phyloP scores from a whole-genome alignment of 2,797 vertebrate genomes.

The Muraenolepis orangiensis region DNA sequence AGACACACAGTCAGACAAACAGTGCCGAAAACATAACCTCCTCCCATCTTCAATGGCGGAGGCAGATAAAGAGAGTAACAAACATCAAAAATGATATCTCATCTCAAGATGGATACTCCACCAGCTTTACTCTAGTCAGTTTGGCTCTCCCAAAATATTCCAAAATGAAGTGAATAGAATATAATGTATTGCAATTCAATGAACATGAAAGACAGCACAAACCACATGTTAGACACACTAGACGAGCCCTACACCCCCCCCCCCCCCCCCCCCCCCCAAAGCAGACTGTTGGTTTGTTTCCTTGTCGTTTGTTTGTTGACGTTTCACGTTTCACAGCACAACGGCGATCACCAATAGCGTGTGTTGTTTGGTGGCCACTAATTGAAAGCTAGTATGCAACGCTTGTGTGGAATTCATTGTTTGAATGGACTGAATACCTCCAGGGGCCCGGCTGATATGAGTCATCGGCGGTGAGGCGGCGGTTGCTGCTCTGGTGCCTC shows the following conservation, averaged over 20 bases:
- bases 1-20: too few relatives aligned
- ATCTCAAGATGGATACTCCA: too few relatives aligned
- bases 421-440: slow-evolving; percentile 69
- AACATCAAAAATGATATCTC: too few relatives aligned
- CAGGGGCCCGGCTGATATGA: slow-evolving; percentile 73
- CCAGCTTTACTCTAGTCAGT: too few relatives aligned
- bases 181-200: background rate
- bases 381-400: background rate
- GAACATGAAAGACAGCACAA: background rate
- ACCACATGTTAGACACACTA: background rate
- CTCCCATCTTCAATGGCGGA: too few relatives aligned
- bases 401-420: background rate
- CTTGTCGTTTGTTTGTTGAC: background rate
- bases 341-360: background rate
- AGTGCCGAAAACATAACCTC: too few relatives aligned
- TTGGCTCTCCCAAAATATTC: too few relatives aligned
- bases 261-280: background rate
- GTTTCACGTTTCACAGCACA: background rate
- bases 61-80: too few relatives aligned
- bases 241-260: background rate
- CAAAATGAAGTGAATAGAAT: background rate
- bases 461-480: slow-evolving; percentile 64
- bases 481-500: slow-evolving; percentile 70
- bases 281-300: too few relatives aligned
- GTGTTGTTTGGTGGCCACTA: background rate